phyloP scores from a whole-genome alignment of 1,140 invertebrate species.

The Probaryconus sp. region DNA sequence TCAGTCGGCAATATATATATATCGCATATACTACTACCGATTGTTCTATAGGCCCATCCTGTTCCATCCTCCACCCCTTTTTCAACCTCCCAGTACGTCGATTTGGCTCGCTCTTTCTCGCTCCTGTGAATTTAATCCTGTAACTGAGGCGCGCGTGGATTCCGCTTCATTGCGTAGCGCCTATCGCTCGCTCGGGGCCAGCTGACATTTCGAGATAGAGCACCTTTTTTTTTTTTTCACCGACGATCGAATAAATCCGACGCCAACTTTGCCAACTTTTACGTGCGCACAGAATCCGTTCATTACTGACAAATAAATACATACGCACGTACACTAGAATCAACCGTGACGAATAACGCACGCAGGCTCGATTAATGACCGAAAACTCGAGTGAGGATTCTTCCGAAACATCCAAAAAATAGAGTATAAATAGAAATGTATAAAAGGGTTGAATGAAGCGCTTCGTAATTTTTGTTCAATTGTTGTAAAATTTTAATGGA shows the following conservation, averaged over 20 bases:
- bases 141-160: conserved; percentile 57
- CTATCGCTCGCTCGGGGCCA: conserved; percentile 52
- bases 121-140: conserved; percentile 54
- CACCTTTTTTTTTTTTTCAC: conserved; percentile 18
- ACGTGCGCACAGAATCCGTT: conserved; percentile 11
- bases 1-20: conserved; percentile 65
- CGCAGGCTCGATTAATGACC: too few species aligned
- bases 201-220: conserved; percentile 57
- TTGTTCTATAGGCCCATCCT: conserved; percentile 43
- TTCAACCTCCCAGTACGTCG: conserved; percentile 17
- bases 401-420: too few species aligned
- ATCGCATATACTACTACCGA: too few species aligned
- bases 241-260: conserved; percentile 34
- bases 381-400: too few species aligned
- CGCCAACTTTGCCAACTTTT: conserved; percentile 33
- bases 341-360: conserved; percentile 50
- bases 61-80: too few species aligned
- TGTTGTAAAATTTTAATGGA: too few species aligned
- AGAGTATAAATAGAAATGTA: too few species aligned
- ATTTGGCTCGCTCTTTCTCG: conserved; percentile 16
- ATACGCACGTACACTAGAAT: too few species aligned
- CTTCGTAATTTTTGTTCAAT: too few species aligned
- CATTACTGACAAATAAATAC: conserved; percentile 49
- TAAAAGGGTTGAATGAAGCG: too few species aligned
- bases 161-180: conserved; percentile 41